Base-by-base conservation (phyloP, 2,113 vertebrate species). In the Corythoichthys haematopterus region DNA sequence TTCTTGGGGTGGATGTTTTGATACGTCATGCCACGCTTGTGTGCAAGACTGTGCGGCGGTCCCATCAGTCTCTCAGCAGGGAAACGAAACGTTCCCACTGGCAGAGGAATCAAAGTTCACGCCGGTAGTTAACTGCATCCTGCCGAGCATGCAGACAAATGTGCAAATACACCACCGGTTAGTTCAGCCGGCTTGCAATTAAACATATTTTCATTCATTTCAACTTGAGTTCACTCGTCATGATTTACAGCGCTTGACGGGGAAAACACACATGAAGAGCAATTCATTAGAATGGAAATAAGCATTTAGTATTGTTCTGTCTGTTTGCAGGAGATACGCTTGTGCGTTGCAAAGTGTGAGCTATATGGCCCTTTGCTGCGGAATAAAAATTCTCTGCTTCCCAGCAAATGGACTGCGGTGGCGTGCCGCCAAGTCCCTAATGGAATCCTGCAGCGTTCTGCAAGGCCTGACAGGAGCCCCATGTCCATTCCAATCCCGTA, bases 401-500 rank as follows among this genome's bases (percentile, higher is more conserved):
- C 82, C 75, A 80, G 84, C 85, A 93, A 92, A 92, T 91, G 85
- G 90, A 83, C 84, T 84, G 82, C 37, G 76, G 78, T 84, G 88
- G 84, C 81, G 71, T 72, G 82, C 70, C 83, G 88, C 85, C 86
- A 86, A 75, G 81, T 73, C 78, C 76, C 88, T 92, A 92, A 92
- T 93, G 90, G 91, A 91, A 89, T 88, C 91, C 90, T 85, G 85
- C 87, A 89, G 91, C 70, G 88, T 78, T 84, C 74, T 79, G 84
- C 82, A 33, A 62, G 72, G 84, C 80, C 83, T 85, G 79, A 86
- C 91, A 88, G 86, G 84, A 89, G 84, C 87, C 77, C 55, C 76
- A 65, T 62, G 70, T 88, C 89, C 86, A 80, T 88, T 84, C 81
- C 87, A 83, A 90, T 89, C 86, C 87, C 75, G 79, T 88, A 88